A percentile compares a stretch with the other conserved stretches of the same genome.
phyloP scores from a whole-genome alignment of 30 jellyfish, hydroid and myxozoan genomes.

The Mastigias papua region DNA sequence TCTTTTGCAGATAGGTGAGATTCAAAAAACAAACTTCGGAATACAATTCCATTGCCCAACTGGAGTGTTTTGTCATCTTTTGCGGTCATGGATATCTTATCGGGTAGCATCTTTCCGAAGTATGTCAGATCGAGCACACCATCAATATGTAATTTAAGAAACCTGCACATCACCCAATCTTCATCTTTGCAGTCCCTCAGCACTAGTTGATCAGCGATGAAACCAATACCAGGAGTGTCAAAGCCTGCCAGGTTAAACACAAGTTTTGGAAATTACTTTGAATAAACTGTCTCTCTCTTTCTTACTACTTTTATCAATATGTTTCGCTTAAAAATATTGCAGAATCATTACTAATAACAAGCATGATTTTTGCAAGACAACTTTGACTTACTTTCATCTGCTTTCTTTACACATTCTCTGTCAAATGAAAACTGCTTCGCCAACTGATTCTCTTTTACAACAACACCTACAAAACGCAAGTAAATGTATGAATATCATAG shows the following conservation, averaged over 20 bases:
- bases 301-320: too few relatives aligned
- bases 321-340: too few relatives aligned
- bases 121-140: neutral
- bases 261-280: too few relatives aligned
- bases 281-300: too few relatives aligned
- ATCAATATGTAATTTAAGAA: neutral
- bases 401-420: neutral
- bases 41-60: neutral
- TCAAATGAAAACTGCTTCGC: neutral
- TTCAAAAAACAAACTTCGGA: neutral
- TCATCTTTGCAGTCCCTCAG: slow-evolving; percentile 8
- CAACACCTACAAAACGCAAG: neutral
- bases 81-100: neutral
- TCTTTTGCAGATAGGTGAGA: neutral
- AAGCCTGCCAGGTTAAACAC: neutral
- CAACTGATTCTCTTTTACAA: neutral
- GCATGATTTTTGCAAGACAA: neutral
- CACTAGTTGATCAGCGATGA: slow-evolving; percentile 12
- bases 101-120: slow-evolving; percentile 6
- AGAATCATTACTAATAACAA: too few relatives aligned
- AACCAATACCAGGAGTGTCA: slow-evolving; percentile 12
- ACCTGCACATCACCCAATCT: slow-evolving; percentile 38
- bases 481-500: too few relatives aligned
- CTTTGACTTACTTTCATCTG: neutral
- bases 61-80: neutral